A percentile compares a stretch with the other conserved stretches of the same genome.
Evolutionary conservation across 2,888 invertebrate species (phyloP).

Genomic region (Heliconius sara): DNA sequence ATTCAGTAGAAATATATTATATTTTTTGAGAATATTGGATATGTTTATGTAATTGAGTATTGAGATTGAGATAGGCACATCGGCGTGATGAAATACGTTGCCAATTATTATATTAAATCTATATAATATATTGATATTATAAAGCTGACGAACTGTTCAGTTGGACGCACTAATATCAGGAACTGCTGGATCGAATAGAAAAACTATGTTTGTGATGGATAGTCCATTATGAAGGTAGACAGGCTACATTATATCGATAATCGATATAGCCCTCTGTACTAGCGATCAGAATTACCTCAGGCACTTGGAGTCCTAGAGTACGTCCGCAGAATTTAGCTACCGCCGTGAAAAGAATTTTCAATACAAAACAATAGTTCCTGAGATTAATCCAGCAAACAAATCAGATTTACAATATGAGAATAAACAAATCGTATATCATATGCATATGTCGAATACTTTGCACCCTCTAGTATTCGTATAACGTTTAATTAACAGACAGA

Average conservation of each 20-base stretch:
- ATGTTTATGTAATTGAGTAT: background rate
- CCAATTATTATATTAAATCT: background rate
- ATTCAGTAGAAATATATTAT: background rate
- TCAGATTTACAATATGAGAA: background rate
- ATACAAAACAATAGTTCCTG: background rate
- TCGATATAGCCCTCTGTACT: no score
- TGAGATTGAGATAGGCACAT: background rate
- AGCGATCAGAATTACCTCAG: no score
- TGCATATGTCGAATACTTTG: conserved; percentile 5
- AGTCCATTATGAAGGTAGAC: background rate
- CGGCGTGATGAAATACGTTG: background rate
- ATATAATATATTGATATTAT: background rate
- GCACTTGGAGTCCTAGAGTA: no score
- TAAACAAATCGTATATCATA: background rate
- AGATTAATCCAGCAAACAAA: no score
- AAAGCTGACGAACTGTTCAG: background rate
- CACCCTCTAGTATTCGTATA: background rate
- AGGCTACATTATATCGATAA: no score
- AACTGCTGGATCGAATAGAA: background rate
- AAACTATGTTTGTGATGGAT: background rate
- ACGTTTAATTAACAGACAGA: conserved; percentile 31
- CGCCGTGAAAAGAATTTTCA: no score
- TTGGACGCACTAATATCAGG: background rate
- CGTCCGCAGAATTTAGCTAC: no score
- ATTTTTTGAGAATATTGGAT: background rate